Conservation (phyloP, 2,888 invertebrate genomes). For the Drosophila lacicola region DNA sequence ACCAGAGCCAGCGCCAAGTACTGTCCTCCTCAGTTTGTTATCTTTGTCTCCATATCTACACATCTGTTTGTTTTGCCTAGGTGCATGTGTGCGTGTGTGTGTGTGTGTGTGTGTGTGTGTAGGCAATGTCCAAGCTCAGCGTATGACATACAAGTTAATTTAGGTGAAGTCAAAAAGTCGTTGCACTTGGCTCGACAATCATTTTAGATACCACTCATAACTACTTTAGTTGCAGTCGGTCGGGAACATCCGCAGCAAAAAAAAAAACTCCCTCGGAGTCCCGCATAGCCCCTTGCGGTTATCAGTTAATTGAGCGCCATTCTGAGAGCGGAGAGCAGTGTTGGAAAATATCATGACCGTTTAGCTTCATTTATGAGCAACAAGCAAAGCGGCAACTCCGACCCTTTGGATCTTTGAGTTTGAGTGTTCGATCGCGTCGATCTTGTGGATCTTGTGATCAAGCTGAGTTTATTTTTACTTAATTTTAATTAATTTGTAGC, state of each 20-base stretch:
- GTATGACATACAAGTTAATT: slow-evolving; percentile 68
- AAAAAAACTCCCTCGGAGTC: no score
- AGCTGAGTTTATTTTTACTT: no score
- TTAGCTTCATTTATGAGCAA: neutral
- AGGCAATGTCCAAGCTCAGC: slow-evolving; percentile 56
- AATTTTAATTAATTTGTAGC: no score
- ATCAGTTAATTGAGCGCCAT: slow-evolving; percentile 35
- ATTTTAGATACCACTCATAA: slow-evolving; percentile 31
- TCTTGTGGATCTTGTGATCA: no score
- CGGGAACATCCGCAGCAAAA: neutral
- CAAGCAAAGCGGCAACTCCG: no score
- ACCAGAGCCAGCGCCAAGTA: slow-evolving; percentile 29
- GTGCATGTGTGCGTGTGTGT: slow-evolving; percentile 19
- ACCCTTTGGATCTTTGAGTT: no score
- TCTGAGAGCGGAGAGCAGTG: neutral
- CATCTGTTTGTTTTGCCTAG: slow-evolving; percentile 53
- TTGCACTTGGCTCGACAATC: slow-evolving; percentile 65
- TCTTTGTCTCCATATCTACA: slow-evolving; percentile 75
- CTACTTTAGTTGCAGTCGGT: neutral
- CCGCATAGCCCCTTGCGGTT: slow-evolving; percentile 16
- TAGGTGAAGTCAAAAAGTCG: slow-evolving; percentile 66
- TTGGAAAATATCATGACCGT: neutral
- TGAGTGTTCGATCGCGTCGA: no score
- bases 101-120: slow-evolving; percentile 8
- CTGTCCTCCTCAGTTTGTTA: slow-evolving; percentile 50